Evolutionary conservation across 2,888 invertebrate species (phyloP).

Genomic region (Didymodactylos carnosus): DNA sequence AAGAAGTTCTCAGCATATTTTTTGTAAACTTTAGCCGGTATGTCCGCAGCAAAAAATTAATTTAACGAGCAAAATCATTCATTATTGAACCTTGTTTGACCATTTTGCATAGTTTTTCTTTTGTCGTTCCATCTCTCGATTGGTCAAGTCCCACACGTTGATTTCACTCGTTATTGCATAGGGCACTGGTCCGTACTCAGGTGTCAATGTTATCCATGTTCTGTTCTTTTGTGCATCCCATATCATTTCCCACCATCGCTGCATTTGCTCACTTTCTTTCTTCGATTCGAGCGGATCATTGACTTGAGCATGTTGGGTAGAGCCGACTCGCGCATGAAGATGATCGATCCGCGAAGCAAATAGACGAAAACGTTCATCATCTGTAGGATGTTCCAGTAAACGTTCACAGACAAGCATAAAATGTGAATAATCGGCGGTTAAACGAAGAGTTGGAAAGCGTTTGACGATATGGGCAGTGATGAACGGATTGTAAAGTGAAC

Average conservation of each 20-base stretch:
- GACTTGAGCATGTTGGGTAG: not conserved
- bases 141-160: not conserved
- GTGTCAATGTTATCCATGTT: not conserved
- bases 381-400: not conserved
- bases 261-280: not conserved
- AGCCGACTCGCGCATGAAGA: not conserved
- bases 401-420: not conserved
- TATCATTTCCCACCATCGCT: not conserved
- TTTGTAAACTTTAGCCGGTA: too few species aligned
- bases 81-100: not conserved
- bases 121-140: not conserved
- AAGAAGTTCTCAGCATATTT: too few species aligned
- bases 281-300: not conserved
- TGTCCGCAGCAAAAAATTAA: too few species aligned
- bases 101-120: not conserved
- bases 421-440: not conserved
- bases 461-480: not conserved
- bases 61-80: not conserved
- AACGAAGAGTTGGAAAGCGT: not conserved
- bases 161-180: not conserved
- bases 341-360: not conserved
- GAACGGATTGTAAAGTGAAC: not conserved
- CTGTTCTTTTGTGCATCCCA: not conserved
- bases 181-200: not conserved
- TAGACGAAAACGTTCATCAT: not conserved